Evolutionary conservation across 2,888 invertebrate species (phyloP).

Genomic region (Aricia artaxerxes): DNA sequence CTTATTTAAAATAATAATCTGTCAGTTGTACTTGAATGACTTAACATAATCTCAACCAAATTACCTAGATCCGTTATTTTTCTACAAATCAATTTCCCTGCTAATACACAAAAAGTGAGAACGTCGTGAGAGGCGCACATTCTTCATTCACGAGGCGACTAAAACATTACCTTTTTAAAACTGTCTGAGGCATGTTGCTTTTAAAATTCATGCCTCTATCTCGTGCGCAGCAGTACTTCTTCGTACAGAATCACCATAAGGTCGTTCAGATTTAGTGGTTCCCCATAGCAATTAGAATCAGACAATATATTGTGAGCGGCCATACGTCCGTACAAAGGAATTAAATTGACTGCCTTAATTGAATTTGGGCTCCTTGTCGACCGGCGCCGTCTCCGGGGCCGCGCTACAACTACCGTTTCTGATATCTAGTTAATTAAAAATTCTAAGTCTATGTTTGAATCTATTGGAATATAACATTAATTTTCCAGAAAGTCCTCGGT

Average conservation of each 20-base stretch:
- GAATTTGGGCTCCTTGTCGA: constrained; percentile 78
- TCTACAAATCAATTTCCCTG: no score
- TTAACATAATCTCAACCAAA: no score
- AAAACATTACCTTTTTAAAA: no score
- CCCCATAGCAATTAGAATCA: constrained; percentile 26
- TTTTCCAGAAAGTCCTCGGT: background rate
- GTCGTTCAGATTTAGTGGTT: constrained; percentile 34
- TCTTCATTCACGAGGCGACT: no score
- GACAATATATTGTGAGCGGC: constrained; percentile 23
- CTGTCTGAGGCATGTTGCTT: no score
- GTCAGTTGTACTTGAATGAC: no score
- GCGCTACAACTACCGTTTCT: constrained; percentile 32
- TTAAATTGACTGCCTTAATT: constrained; percentile 81
- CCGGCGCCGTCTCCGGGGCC: constrained; percentile 57
- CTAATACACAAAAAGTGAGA: no score
- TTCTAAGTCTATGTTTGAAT: background rate
- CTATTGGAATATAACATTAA: background rate
- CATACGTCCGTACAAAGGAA: constrained; percentile 61
- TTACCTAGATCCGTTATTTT: no score
- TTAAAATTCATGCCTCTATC: no score
- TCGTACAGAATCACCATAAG: background rate
- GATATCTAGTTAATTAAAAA: constrained; percentile 27
- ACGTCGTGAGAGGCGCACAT: no score
- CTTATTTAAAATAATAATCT: no score
- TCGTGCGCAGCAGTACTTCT: background rate